phyloP scores from a whole-genome alignment of 2,888 invertebrate species.

The Ischnus inquisitorius region DNA sequence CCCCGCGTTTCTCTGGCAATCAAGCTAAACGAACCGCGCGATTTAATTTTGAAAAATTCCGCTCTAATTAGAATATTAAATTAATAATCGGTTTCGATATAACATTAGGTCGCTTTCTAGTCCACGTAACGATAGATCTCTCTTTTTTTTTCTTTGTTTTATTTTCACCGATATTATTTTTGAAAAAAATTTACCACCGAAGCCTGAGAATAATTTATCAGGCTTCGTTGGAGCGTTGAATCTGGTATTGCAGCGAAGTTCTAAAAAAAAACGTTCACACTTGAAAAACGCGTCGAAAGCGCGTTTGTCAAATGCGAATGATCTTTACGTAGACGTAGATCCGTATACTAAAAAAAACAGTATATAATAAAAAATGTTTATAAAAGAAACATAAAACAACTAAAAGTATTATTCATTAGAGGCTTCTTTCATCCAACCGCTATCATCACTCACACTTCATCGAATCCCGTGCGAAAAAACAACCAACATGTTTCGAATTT shows the following conservation, averaged over 20 bases:
- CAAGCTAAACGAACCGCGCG: background rate
- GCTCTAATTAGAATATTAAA: no score
- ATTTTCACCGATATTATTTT: background rate
- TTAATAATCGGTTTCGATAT: background rate
- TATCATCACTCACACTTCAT: conserved; percentile 43
- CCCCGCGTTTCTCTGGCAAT: background rate
- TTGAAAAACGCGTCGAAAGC: background rate
- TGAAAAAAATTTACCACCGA: background rate
- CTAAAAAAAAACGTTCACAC: background rate
- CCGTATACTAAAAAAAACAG: conserved; percentile 12
- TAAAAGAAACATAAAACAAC: conserved; percentile 32
- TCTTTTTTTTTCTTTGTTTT: background rate
- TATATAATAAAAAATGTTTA: conserved; percentile 33
- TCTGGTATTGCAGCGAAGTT: conserved; percentile 49
- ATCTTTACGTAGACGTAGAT: conserved; percentile 23
- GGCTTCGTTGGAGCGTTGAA: background rate
- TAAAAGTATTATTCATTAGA: conserved; percentile 7
- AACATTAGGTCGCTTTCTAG: background rate
- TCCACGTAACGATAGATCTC: background rate
- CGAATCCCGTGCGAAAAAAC: background rate
- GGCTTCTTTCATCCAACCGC: conserved; percentile 36
- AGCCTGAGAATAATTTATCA: conserved; percentile 21
- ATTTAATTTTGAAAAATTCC: background rate
- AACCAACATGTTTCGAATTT: conserved; percentile 1
- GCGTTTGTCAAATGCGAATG: conserved; percentile 4